A percentile compares a stretch with the other conserved stretches of the same genome.
Evolutionary conservation across 2,888 invertebrate genomes (phyloP).

Genomic region (Falcaria lacertinaria): DNA sequence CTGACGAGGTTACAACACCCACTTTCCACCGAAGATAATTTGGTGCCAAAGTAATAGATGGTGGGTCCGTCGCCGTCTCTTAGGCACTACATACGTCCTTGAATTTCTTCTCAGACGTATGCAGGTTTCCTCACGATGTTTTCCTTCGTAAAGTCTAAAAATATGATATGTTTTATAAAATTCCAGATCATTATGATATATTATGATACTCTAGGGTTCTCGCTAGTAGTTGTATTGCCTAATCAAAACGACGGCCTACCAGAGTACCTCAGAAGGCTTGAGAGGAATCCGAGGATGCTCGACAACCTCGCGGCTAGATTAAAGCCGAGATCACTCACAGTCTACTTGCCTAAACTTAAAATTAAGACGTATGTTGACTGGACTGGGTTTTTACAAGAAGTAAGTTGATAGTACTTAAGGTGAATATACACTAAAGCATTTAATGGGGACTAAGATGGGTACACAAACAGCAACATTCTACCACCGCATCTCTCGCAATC

Average conservation of each 20-base stretch:
- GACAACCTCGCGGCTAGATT: conserved; percentile 10
- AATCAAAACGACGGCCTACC: conserved; percentile 14
- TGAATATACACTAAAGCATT: too few relatives aligned
- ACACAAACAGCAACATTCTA: too few relatives aligned
- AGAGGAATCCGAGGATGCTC: conserved; percentile 23
- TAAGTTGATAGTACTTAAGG: conserved; percentile 19
- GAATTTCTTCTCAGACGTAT: too few relatives aligned
- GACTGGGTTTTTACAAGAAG: conserved; percentile 39
- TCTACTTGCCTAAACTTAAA: conserved; percentile 45
- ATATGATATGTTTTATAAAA: too few relatives aligned
- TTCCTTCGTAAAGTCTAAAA: too few relatives aligned
- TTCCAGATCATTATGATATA: conserved; percentile 27
- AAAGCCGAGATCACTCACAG: conserved; percentile 14
- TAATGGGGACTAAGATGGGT: too few relatives aligned
- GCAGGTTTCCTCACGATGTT: too few relatives aligned
- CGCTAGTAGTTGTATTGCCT: conserved; percentile 37
- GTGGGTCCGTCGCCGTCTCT: too few relatives aligned
- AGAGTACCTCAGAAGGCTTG: conserved; percentile 24
- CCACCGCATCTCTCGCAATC: too few relatives aligned
- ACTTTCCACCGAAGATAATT: too few relatives aligned
- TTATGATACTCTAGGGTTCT: conserved; percentile 13
- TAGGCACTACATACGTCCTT: too few relatives aligned
- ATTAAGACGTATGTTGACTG: conserved; percentile 45
- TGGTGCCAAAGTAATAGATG: too few relatives aligned
- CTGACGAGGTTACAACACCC: neutral